phyloP scores from a whole-genome alignment of 2,797 vertebrate species.

The Setipinna tenuifilis region DNA sequence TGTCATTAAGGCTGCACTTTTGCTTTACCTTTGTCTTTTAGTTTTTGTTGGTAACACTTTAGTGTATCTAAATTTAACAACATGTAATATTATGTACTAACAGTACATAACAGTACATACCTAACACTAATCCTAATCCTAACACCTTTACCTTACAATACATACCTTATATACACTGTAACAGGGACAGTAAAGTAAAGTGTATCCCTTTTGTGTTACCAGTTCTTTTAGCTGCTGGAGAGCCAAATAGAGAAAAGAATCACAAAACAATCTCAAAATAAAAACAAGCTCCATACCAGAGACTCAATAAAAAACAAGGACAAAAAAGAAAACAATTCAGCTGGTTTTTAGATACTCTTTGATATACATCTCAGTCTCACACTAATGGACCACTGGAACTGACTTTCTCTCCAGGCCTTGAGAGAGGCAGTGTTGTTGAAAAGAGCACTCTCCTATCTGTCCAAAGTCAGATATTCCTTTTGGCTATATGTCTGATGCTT shows the following conservation, averaged over 20 bases:
- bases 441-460: not conserved
- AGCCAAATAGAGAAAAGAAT: not conserved
- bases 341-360: not conserved
- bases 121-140: too few relatives aligned
- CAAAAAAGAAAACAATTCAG: not conserved
- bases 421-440: not conserved
- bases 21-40: not conserved
- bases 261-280: not conserved
- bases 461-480: not conserved
- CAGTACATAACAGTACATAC: too few relatives aligned
- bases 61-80: too few relatives aligned
- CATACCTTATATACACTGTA: too few relatives aligned
- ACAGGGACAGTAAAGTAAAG: too few relatives aligned
- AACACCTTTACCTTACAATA: too few relatives aligned
- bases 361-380: not conserved
- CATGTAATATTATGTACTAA: too few relatives aligned
- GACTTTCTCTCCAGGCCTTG: not conserved
- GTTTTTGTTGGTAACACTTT: too few relatives aligned
- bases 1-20: constrained; percentile 8
- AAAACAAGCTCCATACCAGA: not conserved
- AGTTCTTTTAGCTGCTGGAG: not conserved
- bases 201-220: not conserved
- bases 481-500: not conserved
- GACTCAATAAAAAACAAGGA: not conserved
- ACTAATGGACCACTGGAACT: not conserved